Evolutionary conservation across 2,113 vertebrate genomes (phyloP).

Genomic region (Chloroceryle aenea): DNA sequence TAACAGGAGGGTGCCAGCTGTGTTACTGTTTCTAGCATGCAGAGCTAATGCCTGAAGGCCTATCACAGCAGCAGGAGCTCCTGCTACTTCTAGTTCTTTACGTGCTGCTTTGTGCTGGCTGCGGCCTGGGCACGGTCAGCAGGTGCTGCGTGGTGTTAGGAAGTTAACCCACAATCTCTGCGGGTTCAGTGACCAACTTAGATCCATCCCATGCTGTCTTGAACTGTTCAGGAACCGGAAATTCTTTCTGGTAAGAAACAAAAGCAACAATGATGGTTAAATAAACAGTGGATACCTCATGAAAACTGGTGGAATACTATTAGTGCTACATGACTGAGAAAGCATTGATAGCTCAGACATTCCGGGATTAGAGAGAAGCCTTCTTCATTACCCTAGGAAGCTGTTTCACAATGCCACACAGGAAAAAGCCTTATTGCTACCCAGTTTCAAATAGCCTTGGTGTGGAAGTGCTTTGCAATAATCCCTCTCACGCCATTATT

Average conservation of each 20-base stretch:
- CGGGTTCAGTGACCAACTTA: constrained; percentile 93
- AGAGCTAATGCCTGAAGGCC: constrained; percentile 46
- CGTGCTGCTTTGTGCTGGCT: constrained; percentile 26
- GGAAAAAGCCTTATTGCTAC: constrained; percentile 28
- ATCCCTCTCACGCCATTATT: constrained; percentile 31
- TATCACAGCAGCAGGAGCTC: constrained; percentile 29
- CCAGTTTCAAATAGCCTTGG: background rate
- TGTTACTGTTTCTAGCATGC: constrained; percentile 21
- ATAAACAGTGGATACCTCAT: constrained; percentile 29
- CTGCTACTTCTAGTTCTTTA: constrained; percentile 61
- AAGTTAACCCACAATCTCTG: constrained; percentile 91
- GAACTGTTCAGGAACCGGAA: constrained; percentile 97
- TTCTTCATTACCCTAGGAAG: constrained; percentile 49
- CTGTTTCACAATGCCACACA: constrained; percentile 23
- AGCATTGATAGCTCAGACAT: constrained; percentile 33
- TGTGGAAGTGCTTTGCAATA: constrained; percentile 4
- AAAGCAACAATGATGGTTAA: constrained; percentile 56
- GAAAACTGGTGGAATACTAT: constrained; percentile 38
- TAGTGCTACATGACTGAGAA: constrained; percentile 15
- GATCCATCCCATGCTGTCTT: constrained; percentile 95
- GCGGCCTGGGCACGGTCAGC: background rate
- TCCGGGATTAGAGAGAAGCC: constrained; percentile 7
- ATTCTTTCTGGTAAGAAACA: constrained; percentile 88
- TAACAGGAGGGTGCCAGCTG: constrained; percentile 45
- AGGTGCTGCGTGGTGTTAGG: background rate